These are phyloP conservation scores for Syngnathus scovelli DNA, from an alignment of 2,113 vertebrate species.

Conservation along the genomic window DNA sequence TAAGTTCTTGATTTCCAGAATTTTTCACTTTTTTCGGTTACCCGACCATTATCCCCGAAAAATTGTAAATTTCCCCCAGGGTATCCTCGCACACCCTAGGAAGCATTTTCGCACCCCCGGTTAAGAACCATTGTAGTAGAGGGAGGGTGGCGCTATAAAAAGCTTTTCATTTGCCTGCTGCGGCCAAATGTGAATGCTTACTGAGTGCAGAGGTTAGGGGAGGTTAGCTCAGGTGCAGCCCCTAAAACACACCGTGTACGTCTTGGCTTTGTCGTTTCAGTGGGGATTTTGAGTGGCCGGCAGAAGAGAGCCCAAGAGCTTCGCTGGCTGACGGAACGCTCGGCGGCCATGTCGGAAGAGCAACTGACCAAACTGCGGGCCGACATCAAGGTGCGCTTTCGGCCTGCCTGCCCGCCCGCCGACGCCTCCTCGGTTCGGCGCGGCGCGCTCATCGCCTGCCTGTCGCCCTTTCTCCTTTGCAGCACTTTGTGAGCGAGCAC, in stretches of 20 bases:
- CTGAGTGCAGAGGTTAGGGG: no score
- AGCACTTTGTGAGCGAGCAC: constrained; percentile 96
- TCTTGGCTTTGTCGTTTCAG: constrained; percentile 57
- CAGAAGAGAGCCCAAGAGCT: constrained; percentile 87
- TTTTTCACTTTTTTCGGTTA: no score
- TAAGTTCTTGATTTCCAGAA: no score
- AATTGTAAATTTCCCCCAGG: no score
- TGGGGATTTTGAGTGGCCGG: constrained; percentile 80
- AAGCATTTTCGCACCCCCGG: no score
- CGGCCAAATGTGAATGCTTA: no score
- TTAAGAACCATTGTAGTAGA: no score
- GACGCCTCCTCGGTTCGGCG: not conserved
- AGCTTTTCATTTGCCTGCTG: no score
- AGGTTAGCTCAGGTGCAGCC: no score
- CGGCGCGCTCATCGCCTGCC: not conserved
- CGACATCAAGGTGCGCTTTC: constrained; percentile 80
- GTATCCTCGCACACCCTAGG: no score
- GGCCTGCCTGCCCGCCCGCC: not conserved
- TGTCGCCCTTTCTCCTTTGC: not conserved
- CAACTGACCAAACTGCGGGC: constrained; percentile 87
- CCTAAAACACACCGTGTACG: not conserved
- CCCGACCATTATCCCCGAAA: no score
- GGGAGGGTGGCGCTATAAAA: no score
- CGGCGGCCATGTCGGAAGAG: constrained; percentile 87
- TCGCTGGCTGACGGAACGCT: constrained; percentile 81